A percentile compares a stretch with the other conserved stretches of the same genome.
Evolutionary conservation across 92 coral and sea anemone genomes (phyloP).

Genomic region (Plumapathes pennacea): DNA sequence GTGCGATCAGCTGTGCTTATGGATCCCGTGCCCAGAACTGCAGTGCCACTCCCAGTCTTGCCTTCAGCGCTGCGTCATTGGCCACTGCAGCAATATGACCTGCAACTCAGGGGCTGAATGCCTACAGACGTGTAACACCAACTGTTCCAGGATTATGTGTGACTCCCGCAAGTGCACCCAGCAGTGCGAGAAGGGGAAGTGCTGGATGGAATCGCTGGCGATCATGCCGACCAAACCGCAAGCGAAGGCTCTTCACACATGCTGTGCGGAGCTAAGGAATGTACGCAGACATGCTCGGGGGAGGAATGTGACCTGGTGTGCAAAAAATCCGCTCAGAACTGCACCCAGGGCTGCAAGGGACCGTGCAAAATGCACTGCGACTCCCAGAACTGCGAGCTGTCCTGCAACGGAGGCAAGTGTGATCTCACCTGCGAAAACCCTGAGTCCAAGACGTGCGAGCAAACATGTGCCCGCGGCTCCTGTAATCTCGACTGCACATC

Average conservation of each 20-base stretch:
- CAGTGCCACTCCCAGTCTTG: slow-evolving; percentile 31
- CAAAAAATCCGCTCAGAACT: slow-evolving; percentile 12
- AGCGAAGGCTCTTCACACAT: slow-evolving; percentile 38
- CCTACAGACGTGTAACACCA: slow-evolving; percentile 43
- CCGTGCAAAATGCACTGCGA: slow-evolving; percentile 47
- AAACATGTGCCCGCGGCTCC: slow-evolving; percentile 44
- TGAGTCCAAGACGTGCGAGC: slow-evolving; percentile 40
- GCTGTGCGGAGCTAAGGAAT: slow-evolving; percentile 30
- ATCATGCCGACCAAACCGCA: slow-evolving; percentile 40
- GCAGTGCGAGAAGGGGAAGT: slow-evolving; percentile 62
- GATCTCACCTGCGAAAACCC: slow-evolving; percentile 27
- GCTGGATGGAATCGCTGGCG: slow-evolving; percentile 32
- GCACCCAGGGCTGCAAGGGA: slow-evolving; percentile 56
- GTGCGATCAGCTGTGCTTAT: slow-evolving; percentile 51
- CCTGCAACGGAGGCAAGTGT: slow-evolving; percentile 48
- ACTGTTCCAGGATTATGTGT: slow-evolving; percentile 21
- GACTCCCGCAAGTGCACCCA: slow-evolving; percentile 40
- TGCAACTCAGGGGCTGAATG: slow-evolving; percentile 46
- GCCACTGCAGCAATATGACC: slow-evolving; percentile 29
- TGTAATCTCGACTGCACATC: slow-evolving; percentile 53
- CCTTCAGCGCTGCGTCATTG: slow-evolving; percentile 38
- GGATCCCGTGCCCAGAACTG: slow-evolving; percentile 17
- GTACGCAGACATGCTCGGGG: slow-evolving; percentile 49
- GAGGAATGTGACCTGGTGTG: slow-evolving; percentile 49
- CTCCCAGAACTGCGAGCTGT: slow-evolving; percentile 45